Evolutionary conservation across 2,888 invertebrate genomes (phyloP), one percentile per base, ranked within the genome.

Genomic region (Ptilodon capucinus): DNA sequence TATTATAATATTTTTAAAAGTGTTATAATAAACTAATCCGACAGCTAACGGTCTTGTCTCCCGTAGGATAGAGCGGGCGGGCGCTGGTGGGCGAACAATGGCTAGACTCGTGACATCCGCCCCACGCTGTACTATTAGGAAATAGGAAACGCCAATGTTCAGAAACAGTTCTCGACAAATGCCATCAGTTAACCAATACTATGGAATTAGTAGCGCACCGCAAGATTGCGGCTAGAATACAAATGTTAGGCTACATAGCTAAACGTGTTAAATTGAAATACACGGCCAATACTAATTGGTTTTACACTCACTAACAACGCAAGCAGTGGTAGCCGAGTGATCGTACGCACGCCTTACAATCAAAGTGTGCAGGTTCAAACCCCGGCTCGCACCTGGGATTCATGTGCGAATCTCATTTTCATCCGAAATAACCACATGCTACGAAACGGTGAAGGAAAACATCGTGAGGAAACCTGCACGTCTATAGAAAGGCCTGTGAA

Each of bases 31-130:
- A 32, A 14, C 14, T 13, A 32, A 32, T 30, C 30, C 1, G 13
- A 5, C 7, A 32, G 8, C 6, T 35, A 17, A 35, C 9, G 17
- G 18, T 17, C 18, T 30, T 23, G 44, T 40, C 40, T 28, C 44
- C 36, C 41, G 17, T 46, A 52, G 49, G 54, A 53, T 53, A 32
- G 14, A 32, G 18, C 48, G 42, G 50, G 57, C 60, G 51, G 50
- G 40, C 53, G 46, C 40, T 52, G 54, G 40, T 60, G 48, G 47
- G 39, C 61, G 62, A 71, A 79, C 77, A 80, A 77, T 78, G 52
- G 63, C 32, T 46, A 42, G 50, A 65, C 64, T 66, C 71, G 72
- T 74, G 76, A 76, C 72, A 65, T 79, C 78, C 79, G 74, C 57
- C 47, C 50, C 48, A 40, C 48, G 43, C 56, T 38, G 47, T 50